Percentiles rank a stretch among this genome's conserved stretches.
Conservation (phyloP, 2,797 vertebrate species). For the Xenopus petersii region DNA sequence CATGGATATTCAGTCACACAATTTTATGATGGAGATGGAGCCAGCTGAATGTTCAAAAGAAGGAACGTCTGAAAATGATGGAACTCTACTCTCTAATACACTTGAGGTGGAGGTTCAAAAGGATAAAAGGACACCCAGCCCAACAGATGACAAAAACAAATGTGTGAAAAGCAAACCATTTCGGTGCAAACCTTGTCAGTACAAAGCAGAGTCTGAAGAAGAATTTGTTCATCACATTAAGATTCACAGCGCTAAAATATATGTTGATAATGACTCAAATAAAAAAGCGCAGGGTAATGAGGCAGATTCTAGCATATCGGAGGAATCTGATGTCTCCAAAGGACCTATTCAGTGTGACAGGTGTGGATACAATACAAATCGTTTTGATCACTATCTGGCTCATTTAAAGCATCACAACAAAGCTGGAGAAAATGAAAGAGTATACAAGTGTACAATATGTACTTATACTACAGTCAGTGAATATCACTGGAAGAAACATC, state of each 20-base stretch:
- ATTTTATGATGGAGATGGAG: conserved; percentile 65
- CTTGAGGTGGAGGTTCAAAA: conserved; percentile 58
- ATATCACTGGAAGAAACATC: conserved; percentile 98
- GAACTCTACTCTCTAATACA: conserved; percentile 48
- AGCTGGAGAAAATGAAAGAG: conserved; percentile 83
- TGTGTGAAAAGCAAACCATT: conserved; percentile 87
- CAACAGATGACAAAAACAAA: conserved; percentile 66
- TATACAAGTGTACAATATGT: conserved; percentile 93
- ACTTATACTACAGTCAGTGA: conserved; percentile 94
- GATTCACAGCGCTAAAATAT: conserved; percentile 85
- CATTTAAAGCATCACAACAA: conserved; percentile 94
- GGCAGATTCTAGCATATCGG: conserved; percentile 56
- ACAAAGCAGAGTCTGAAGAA: conserved; percentile 83
- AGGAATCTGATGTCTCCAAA: conserved; percentile 76
- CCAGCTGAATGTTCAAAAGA: conserved; percentile 52
- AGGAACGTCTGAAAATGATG: conserved; percentile 47
- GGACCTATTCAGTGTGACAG: conserved; percentile 91
- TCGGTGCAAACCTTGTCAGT: conserved; percentile 92
- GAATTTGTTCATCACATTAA: conserved; percentile 89
- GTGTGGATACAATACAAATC: conserved; percentile 96
- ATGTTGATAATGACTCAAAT: conserved; percentile 82
- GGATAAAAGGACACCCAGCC: conserved; percentile 45
- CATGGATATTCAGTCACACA: conserved; percentile 61
- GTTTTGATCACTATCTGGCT: conserved; percentile 94
- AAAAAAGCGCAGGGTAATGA: conserved; percentile 71